Base-by-base conservation (phyloP, 2,113 vertebrate genomes). In the Steatornis caripensis region DNA sequence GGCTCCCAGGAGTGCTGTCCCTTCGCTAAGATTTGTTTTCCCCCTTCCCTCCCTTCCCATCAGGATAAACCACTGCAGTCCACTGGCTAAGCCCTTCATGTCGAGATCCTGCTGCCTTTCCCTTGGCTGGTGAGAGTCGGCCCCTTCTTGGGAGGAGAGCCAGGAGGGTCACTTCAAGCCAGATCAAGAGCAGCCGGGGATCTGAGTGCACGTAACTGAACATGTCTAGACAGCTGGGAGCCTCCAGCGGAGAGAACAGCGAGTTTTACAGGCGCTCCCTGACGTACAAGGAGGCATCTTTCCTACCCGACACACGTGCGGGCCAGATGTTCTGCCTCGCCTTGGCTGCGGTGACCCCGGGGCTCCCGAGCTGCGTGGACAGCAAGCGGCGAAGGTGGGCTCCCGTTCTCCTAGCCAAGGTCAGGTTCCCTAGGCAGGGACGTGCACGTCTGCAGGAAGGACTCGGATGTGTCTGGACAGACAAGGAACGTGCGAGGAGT, bases 331-430 rank as follows among this genome's bases (percentile, higher is more conserved):
- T 70, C 60, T 10, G 14, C 79, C 30, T 78, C 5, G 3, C 30
- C 3, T 1, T 24, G 1, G 2, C 43, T 37, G 72, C 5, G 1
- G 46, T 4, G 17, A 46, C 8, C 53, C 0, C 0, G 30, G 16
- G 15, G 46, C n/a, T 39, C 48, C 58, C 0, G 13, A 70, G 79
- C 65, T 39, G 21, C 0, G 0, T 14, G 39, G 54, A 12, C 32
- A 23, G 16, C 3, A 15, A 30, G 30, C 20, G 26, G 53, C 0
- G 3, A 48, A 46, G 49, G 18, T 27, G 68, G 20, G 7, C 12
- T 62, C 30, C 79, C 8, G 34, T 1, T 22, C 51, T 51, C 7
- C 69, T 51, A 5, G 64, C 48, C 15, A 1, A 12, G 19, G 32
- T 17, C 61, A 26, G 39, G 11, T 43, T 64, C 32, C 36, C 30